Base-by-base conservation (phyloP, 2,888 invertebrate species). In the Ormyrus labotus region DNA sequence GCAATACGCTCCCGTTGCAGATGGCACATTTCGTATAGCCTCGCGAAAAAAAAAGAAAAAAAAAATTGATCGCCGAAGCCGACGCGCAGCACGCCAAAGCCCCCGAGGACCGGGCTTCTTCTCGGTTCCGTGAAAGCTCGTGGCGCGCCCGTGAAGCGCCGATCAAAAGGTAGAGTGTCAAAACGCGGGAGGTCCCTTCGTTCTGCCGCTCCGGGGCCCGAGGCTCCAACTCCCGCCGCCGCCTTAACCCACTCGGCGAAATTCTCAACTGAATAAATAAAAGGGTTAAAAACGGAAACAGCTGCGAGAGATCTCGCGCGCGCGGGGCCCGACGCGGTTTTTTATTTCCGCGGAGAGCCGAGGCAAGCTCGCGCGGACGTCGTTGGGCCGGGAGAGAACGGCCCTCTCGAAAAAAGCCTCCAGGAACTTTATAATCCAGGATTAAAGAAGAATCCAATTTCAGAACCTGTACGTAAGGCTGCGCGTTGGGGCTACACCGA, bases 391-490 rank as follows among this genome's bases (percentile, higher is more conserved):
- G 11, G 48, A n/a, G 50, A 48, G 3, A 34, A 19, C 19, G 19
- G 19, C 19, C 19, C 19, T 19, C 19, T 19, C 19, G 19, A 64
- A 79, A 63, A 63, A 55, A n/a, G 58, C 47, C 60, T 45, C 60
- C n/a, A 19, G 57, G 51, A 64, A 68, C 34, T 55, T 63, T 47
- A 57, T 76, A 65, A 71, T 58, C 75, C 65, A 48, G 76, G 76
- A 67, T 76, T 76, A 80, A 19, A 72, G 76, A 72, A 58, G 80
- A 71, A 67, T 80, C 80, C 68, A 76, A 80, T 80, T 76, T 80
- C 80, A 76, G 75, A 65, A 75, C 64, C 58, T n/a, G 58, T 53
- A 57, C 61, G 48, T 19, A 55, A 69, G 68, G 70, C 48, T 19
- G 64, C 34, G 5, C 48, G 47, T 2, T 48, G 60, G 10, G 6